Evolutionary conservation across 2,888 invertebrate genomes (phyloP).

Genomic region (Diarsia rubi): DNA sequence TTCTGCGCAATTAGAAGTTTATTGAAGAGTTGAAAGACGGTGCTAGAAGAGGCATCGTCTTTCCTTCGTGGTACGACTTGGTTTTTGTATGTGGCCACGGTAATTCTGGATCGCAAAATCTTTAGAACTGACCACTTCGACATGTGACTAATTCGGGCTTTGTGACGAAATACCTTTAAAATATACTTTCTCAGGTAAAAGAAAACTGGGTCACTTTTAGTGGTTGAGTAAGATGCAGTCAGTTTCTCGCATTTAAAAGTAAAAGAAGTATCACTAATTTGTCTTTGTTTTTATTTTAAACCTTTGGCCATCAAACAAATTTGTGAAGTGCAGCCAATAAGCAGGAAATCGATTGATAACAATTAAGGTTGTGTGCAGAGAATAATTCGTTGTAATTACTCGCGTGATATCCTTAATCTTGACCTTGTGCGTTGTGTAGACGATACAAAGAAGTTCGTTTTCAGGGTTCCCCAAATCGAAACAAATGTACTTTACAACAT

Average conservation of each 20-base stretch:
- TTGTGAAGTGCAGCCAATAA: slow-evolving; percentile 43
- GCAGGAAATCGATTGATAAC: slow-evolving; percentile 53
- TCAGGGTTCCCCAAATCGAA: not conserved
- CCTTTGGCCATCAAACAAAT: slow-evolving; percentile 22
- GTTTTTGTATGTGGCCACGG: too few relatives aligned
- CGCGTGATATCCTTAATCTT: slow-evolving; percentile 23
- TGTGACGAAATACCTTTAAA: not conserved
- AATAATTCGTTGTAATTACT: slow-evolving; percentile 24
- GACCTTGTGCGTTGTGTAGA: slow-evolving; percentile 19
- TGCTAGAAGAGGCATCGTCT: too few relatives aligned
- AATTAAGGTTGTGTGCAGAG: slow-evolving; percentile 36
- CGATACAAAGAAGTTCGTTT: not conserved
- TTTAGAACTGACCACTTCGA: not conserved
- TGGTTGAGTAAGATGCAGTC: not conserved
- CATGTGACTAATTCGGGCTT: not conserved
- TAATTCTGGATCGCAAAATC: too few relatives aligned
- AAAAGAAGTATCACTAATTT: not conserved
- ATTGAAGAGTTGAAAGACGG: not conserved
- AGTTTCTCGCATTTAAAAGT: not conserved
- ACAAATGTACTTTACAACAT: not conserved
- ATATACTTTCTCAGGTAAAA: not conserved
- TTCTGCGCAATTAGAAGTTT: slow-evolving; percentile 16
- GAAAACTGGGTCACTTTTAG: not conserved
- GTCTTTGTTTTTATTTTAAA: slow-evolving; percentile 27
- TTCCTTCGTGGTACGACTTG: too few relatives aligned